These are phyloP conservation scores for Anodontia alba DNA, from an alignment of 2,888 invertebrate genomes.

Conservation along the genomic window DNA sequence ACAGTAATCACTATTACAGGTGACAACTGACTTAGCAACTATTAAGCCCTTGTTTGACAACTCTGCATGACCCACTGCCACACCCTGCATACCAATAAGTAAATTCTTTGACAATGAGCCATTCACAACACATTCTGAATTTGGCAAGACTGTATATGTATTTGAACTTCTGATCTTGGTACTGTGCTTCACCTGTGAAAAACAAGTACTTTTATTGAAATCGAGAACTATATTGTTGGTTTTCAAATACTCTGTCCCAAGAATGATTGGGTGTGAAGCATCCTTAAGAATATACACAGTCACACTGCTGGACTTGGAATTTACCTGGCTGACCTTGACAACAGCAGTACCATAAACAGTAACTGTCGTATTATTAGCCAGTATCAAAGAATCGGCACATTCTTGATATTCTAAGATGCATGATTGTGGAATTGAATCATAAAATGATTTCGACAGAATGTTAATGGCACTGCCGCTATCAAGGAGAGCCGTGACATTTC, in stretches of 20 bases:
- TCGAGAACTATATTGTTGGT: conserved; percentile 23
- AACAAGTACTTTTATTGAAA: conserved; percentile 14
- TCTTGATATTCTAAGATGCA: conserved; percentile 12
- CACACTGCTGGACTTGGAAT: conserved; percentile 18
- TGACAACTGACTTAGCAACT: conserved; percentile 36
- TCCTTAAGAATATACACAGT: conserved; percentile 36
- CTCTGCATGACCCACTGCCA: conserved; percentile 28
- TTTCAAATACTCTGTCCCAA: conserved; percentile 36
- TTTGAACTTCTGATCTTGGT: conserved; percentile 21
- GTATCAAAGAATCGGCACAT: conserved; percentile 14
- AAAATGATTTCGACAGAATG: conserved; percentile 8
- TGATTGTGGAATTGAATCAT: conserved; percentile 24
- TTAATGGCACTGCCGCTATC: conserved; percentile 36
- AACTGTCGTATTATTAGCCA: conserved; percentile 31
- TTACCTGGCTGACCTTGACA: not conserved
- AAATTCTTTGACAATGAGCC: conserved; percentile 22
- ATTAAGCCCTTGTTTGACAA: conserved; percentile 31
- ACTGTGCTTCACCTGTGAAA: conserved; percentile 25
- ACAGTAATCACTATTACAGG: conserved; percentile 27
- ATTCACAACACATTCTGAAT: conserved; percentile 32
- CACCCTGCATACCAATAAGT: conserved; percentile 32
- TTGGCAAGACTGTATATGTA: conserved; percentile 20
- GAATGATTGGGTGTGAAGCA: conserved; percentile 35
- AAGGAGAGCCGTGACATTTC: conserved; percentile 23
- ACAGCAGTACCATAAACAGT: conserved; percentile 23